A percentile compares a stretch with the other conserved stretches of the same genome.
Evolutionary conservation across 2,888 invertebrate species (phyloP).

Genomic region (Acrocyrtus sp.): DNA sequence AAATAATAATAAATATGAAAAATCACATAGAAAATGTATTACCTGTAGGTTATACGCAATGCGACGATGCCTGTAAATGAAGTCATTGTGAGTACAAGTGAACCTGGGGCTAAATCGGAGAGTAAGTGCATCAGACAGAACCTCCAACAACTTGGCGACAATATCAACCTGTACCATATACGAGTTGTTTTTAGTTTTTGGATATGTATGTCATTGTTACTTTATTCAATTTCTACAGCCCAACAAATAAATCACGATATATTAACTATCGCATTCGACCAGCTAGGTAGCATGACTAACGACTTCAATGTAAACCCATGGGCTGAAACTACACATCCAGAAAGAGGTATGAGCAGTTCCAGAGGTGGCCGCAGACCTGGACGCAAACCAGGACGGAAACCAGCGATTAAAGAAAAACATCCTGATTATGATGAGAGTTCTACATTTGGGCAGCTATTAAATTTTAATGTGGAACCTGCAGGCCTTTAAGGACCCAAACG

Average conservation of each 20-base stretch:
- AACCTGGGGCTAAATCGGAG: slow-evolving; percentile 17
- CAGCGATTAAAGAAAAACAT: slow-evolving; percentile 10
- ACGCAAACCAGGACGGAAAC: slow-evolving; percentile 40
- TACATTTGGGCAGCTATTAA: background rate
- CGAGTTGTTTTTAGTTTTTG: too few species aligned
- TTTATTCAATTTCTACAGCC: background rate
- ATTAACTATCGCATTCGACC: slow-evolving; percentile 41
- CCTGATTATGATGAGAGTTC: slow-evolving; percentile 20
- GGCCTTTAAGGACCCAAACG: slow-evolving; percentile 31
- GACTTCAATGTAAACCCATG: too few species aligned
- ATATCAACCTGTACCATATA: too few species aligned
- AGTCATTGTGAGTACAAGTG: slow-evolving; percentile 30
- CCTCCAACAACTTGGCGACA: too few species aligned
- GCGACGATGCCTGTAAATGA: slow-evolving; percentile 32
- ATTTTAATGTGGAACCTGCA: background rate
- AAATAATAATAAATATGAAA: too few species aligned
- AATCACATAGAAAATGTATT: too few species aligned
- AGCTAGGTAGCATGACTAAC: slow-evolving; percentile 22
- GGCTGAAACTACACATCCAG: too few species aligned
- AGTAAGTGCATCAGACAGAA: slow-evolving; percentile 26
- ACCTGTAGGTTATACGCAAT: background rate
- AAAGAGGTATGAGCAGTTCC: slow-evolving; percentile 12
- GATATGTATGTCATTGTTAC: background rate
- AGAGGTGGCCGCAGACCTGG: slow-evolving; percentile 44
- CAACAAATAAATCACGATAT: slow-evolving; percentile 40